Base-by-base conservation (phyloP, 1,140 invertebrate species). In the Coenobita brevimanus region DNA sequence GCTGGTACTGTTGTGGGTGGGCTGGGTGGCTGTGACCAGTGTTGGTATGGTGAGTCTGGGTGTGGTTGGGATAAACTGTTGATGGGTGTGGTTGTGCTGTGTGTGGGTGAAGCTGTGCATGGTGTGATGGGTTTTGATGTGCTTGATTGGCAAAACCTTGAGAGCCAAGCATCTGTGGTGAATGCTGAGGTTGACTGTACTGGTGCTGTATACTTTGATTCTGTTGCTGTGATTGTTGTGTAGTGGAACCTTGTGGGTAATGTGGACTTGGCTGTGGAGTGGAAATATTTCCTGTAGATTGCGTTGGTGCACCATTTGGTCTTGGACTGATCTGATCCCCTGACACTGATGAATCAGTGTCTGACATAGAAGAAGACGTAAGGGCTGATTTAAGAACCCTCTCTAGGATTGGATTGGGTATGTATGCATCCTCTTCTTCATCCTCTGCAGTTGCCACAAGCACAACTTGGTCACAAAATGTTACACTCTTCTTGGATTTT, bases 401-500 rank as follows among this genome's bases (percentile, higher is more conserved):
- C 92, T 98, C 97, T 86, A 98, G 92, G 89, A 98, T 97, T 17
- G 97, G 97, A 93, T 98, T 98, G 0, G 97, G 97, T 91, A 97
- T 97, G 91, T 97, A 97, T 91, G 96, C 96, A 81, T 97, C 96
- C n/a, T 92, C 91, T 81, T 97, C 96, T 92, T 97, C 97, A 90
- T 98, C 97, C 91, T 97, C 97, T 0, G 97, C 97, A 24, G 97
- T 97, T 3, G 97, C 97, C 21, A 98, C 97, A 43, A 98, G 93
- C 83, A 97, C 97, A 0, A 98, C 97, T 93, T 98, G 96, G 92
- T 98, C 97, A 91, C 97, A 98, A 92, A 98, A 98, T 0, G 97
- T 97, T 1, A 98, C 97, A 90, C 96, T 97, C 92, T 98, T 98
- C 94, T 98, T 98, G 15, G 88, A 89, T 36, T 90, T 91, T 62